phyloP scores from a whole-genome alignment of 2,888 invertebrate genomes.

The Cheilosia grossa region DNA sequence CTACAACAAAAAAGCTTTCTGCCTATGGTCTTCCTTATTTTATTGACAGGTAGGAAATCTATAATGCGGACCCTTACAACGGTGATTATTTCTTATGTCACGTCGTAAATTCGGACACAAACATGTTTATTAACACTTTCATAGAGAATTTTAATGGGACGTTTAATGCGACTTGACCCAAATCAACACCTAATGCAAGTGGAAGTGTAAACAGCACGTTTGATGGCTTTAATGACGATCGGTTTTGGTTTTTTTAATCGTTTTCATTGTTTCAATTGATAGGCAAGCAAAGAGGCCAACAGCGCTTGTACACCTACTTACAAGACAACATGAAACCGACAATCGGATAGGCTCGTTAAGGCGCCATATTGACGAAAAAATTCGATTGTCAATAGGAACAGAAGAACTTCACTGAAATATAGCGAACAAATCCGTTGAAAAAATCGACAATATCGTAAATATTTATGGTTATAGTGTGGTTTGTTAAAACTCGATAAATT shows the following conservation, averaged over 20 bases:
- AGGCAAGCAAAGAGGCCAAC: neutral
- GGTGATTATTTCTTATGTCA: conserved; percentile 7
- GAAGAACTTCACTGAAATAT: no score
- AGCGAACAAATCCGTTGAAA: no score
- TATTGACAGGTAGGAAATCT: neutral
- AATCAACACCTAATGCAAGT: conserved; percentile 27
- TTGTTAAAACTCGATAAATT: no score
- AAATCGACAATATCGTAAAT: no score
- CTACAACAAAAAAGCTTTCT: neutral
- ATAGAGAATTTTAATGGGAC: neutral
- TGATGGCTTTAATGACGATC: conserved; percentile 6
- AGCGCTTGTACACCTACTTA: neutral
- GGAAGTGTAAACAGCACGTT: conserved; percentile 35
- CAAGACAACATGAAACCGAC: neutral
- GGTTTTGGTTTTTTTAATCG: neutral
- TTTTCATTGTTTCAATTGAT: neutral
- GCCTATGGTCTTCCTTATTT: neutral
- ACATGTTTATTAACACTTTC: conserved; percentile 33
- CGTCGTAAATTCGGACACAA: conserved; percentile 32
- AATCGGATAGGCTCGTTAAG: neutral
- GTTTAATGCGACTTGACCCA: conserved; percentile 26
- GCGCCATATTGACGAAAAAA: neutral
- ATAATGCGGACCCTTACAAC: neutral
- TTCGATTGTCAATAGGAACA: neutral
- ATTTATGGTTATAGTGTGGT: no score